Percentiles rank a stretch among this genome's conserved stretches.
Evolutionary conservation across 2,888 invertebrate species (phyloP).

Genomic region (Tuta absoluta): DNA sequence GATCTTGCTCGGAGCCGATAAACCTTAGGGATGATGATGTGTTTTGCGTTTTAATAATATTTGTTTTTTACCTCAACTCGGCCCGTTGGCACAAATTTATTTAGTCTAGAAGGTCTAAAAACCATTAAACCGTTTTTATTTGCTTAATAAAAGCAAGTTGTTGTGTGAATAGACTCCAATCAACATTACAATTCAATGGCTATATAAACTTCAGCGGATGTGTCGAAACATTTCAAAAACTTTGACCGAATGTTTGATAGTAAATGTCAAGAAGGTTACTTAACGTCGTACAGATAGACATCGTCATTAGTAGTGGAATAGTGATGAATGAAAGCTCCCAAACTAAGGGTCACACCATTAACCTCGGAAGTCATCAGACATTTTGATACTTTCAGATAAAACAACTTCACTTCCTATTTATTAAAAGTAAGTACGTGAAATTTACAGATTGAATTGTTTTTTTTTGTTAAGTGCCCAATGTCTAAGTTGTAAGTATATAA

Average conservation of each 20-base stretch:
- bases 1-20: too few relatives aligned
- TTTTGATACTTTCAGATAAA: too few relatives aligned
- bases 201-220: conserved; percentile 5
- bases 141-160: not conserved
- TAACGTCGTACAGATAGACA: conserved; percentile 19
- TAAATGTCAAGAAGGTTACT: conserved; percentile 20
- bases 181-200: not conserved
- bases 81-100: too few relatives aligned
- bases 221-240: conserved; percentile 18
- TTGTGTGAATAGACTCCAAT: not conserved
- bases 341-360: conserved; percentile 48
- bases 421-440: too few relatives aligned
- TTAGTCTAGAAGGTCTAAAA: not conserved
- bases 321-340: conserved; percentile 38
- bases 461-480: too few relatives aligned
- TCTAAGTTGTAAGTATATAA: too few relatives aligned
- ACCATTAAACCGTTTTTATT: not conserved
- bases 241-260: conserved; percentile 20
- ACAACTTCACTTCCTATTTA: too few relatives aligned
- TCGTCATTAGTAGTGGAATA: conserved; percentile 29
- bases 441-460: too few relatives aligned
- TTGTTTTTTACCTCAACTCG: too few relatives aligned
- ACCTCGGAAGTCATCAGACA: conserved; percentile 37
- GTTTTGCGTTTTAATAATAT: too few relatives aligned
- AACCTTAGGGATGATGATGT: too few relatives aligned